Evolutionary conservation across 2,113 vertebrate species (phyloP).

Genomic region (Podilymbus podiceps): DNA sequence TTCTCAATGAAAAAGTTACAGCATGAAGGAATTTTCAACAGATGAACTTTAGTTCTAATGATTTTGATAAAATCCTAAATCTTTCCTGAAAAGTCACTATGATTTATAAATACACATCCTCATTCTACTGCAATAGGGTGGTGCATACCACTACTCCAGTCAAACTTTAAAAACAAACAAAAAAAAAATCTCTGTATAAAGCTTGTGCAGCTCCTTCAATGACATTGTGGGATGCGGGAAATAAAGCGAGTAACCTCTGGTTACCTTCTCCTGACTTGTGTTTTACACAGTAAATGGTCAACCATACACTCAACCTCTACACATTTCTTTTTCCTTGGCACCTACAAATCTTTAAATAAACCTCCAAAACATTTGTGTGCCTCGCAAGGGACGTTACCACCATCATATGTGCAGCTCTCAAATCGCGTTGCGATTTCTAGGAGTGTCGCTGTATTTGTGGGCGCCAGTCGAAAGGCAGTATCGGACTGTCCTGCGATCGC

Average conservation of each 20-base stretch:
- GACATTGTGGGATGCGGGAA: neutral
- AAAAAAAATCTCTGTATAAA: neutral
- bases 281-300: neutral
- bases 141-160: neutral
- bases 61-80: neutral
- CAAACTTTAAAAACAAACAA: neutral
- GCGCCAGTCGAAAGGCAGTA: neutral
- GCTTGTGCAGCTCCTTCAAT: neutral
- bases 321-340: neutral
- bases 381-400: neutral
- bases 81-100: neutral
- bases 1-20: neutral
- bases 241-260: neutral
- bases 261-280: neutral
- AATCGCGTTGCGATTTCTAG: neutral
- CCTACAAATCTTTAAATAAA: neutral
- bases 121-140: neutral
- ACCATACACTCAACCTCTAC: neutral
- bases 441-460: neutral
- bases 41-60: neutral
- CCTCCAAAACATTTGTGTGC: neutral
- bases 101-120: neutral
- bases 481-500: neutral
- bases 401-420: fast-evolving
- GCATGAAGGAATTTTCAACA: neutral